Conservation (phyloP, 2,113 vertebrate species). For the Forbesichthys agassizii region DNA sequence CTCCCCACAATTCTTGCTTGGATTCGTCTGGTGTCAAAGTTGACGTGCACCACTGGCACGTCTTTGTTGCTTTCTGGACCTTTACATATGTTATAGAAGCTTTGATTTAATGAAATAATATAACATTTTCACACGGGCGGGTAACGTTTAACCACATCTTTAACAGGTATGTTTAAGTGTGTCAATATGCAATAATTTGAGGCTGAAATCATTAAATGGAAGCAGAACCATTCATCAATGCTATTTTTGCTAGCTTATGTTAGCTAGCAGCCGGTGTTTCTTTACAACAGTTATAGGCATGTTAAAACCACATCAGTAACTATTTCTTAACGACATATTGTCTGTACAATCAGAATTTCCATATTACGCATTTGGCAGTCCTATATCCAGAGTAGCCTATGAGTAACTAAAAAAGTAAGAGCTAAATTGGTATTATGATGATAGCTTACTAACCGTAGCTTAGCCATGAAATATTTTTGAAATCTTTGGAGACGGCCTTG, state of each 20-base stretch:
- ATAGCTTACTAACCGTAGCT: constrained; percentile 17
- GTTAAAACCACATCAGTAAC: neutral
- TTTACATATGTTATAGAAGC: constrained; percentile 24
- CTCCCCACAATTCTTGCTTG: constrained; percentile 13
- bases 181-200: neutral
- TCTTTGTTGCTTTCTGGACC: constrained; percentile 66
- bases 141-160: neutral
- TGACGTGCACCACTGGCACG: constrained; percentile 60
- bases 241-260: constrained; percentile 51
- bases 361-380: neutral
- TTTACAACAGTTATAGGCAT: neutral
- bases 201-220: neutral
- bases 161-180: constrained; percentile 49
- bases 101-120: constrained; percentile 45
- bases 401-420: neutral
- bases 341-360: neutral
- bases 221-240: constrained; percentile 55
- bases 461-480: constrained; percentile 1
- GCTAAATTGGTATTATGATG: neutral
- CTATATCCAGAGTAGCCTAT: neutral
- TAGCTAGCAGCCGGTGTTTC: constrained; percentile 15
- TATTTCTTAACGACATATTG: neutral
- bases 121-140: neutral
- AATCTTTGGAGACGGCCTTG: neutral
- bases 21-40: constrained; percentile 63